Conservation (phyloP, 2,888 invertebrate genomes). For the Agriopis marginaria region DNA sequence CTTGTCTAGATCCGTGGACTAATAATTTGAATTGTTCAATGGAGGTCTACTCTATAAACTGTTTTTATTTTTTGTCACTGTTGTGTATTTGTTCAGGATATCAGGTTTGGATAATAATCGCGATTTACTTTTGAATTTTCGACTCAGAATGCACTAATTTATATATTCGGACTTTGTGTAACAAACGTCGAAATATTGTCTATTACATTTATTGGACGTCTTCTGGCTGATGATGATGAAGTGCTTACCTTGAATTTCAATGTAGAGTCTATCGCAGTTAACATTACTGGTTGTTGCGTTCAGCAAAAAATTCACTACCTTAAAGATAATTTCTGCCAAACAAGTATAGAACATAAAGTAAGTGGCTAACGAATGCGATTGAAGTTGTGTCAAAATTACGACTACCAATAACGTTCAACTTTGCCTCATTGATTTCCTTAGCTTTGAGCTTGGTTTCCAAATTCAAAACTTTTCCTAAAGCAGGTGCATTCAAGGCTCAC, state of each 20-base stretch:
- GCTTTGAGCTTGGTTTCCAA: background rate
- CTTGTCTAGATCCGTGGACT: conserved; percentile 54
- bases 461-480: background rate
- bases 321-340: background rate
- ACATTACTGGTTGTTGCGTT: background rate
- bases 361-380: background rate
- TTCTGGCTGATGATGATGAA: too few relatives aligned
- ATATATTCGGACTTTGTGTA: background rate
- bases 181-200: background rate
- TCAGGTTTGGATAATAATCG: background rate
- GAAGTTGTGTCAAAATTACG: background rate
- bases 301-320: background rate
- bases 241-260: background rate
- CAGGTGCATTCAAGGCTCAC: conserved; percentile 19
- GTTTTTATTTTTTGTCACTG: background rate
- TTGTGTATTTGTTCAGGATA: background rate
- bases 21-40: conserved; percentile 56
- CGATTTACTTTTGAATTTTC: background rate
- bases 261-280: background rate
- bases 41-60: background rate
- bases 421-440: background rate
- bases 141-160: too few relatives aligned
- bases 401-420: background rate
- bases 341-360: background rate
- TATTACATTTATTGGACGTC: too few relatives aligned